Base-by-base conservation (phyloP, 1,140 invertebrate species). In the Ephestia elutella region DNA sequence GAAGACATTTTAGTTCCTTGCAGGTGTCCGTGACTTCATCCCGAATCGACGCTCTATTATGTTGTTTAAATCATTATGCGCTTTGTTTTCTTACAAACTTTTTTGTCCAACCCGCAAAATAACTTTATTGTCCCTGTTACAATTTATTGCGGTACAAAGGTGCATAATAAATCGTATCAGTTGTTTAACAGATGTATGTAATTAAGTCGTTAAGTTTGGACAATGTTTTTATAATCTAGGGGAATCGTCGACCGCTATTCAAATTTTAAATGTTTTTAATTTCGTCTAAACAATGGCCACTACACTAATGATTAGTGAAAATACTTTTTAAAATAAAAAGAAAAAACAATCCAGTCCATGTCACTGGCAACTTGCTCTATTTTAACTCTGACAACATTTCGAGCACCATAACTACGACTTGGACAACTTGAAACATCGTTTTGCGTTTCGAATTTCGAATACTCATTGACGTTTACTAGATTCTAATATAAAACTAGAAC, bases 61-160 rank as follows among this genome's bases (percentile, higher is more conserved):
- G 71, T 82, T 83, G 71, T 79, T 84, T 80, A 80, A 83, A 83
- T 86, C 81, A 86, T 81, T 80, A 82, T 82, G 80, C 75, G 75
- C 85, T 84, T 86, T 86, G 83, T 86, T 86, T 86, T 82, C 80
- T 86, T 85, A 71, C 55, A 71, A 63, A 60, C 59, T 66, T 81
- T 84, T 80, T 82, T 81, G 70, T 51, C 59, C 62, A 63, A 56
- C 63, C 79, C 73, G 75, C 77, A 78, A 78, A 44, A 53, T 53
- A 81, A 78, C 73, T 87, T 84, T 81, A 81, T 80, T 81, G 72
- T 79, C 64, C 57, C 72, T 73, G 71, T 61, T 63, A 73, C 73
- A 79, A 80, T 87, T 87, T 87, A 85, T 85, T 75, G 69, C 69
- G 63, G 66, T 54, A 75, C 72, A 75, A 75, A 78, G 73, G 74